Evolutionary conservation across 2,888 invertebrate species (phyloP).

Genomic region (Drosophila vallismaia): DNA sequence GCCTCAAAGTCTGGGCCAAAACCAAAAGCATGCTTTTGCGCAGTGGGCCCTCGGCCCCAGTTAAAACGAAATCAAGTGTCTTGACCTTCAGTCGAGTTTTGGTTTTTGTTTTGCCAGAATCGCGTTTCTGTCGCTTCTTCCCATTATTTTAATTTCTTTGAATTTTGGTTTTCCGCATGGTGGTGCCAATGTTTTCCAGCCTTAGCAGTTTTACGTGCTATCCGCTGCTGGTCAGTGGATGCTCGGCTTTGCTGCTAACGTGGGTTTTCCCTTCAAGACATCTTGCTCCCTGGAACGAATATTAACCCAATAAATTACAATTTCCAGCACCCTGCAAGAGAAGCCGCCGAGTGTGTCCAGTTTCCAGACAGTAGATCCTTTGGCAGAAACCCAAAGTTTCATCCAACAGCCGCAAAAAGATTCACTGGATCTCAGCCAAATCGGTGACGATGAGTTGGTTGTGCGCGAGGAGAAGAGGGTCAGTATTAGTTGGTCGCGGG

Average conservation of each 20-base stretch:
- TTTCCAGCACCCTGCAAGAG: conserved; percentile 79
- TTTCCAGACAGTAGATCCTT: conserved; percentile 63
- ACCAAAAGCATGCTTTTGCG: conserved; percentile 49
- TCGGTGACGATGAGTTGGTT: conserved; percentile 77
- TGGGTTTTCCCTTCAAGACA: conserved; percentile 45
- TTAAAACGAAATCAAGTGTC: conserved; percentile 6
- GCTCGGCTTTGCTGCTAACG: conserved; percentile 77
- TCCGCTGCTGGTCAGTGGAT: conserved; percentile 80
- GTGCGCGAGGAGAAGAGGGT: conserved; percentile 82
- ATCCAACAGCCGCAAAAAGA: conserved; percentile 67
- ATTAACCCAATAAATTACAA: neutral
- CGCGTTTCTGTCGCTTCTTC: conserved; percentile 53
- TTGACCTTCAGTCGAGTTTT: conserved; percentile 75
- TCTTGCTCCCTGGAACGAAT: too few relatives aligned
- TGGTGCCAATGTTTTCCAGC: conserved; percentile 78
- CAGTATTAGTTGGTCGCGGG: conserved; percentile 82
- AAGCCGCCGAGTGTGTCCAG: conserved; percentile 70
- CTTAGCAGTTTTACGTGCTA: conserved; percentile 81
- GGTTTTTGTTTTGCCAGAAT: conserved; percentile 62
- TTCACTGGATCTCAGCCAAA: conserved; percentile 62
- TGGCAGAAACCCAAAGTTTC: conserved; percentile 72
- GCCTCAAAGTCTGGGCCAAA: conserved; percentile 26
- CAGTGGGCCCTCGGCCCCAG: conserved; percentile 21
- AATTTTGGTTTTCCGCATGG: conserved; percentile 60
- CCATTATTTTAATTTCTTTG: conserved; percentile 51